Percentiles rank a stretch among this genome's conserved stretches.
These are phyloP conservation scores for Alauda arvensis DNA, from an alignment of 2,797 vertebrate genomes.

Conservation along the genomic window DNA sequence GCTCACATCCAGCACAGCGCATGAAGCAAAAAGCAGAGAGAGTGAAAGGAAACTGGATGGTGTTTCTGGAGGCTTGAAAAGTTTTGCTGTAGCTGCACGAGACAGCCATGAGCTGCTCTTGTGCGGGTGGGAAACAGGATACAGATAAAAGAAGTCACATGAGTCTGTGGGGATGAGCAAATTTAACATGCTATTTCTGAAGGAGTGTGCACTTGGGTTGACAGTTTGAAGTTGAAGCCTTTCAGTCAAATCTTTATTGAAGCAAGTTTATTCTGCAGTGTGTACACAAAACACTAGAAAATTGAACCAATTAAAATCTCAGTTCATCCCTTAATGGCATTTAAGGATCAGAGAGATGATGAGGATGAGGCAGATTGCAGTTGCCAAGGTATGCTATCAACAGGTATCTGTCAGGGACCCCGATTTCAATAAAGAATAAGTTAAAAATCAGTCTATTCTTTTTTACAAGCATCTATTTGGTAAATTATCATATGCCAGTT, in stretches of 20 bases:
- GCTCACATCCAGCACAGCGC: background rate
- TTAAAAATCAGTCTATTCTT: background rate
- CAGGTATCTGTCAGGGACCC: background rate
- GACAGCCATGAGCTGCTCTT: background rate
- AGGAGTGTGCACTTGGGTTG: background rate
- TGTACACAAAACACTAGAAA: background rate
- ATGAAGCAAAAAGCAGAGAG: background rate
- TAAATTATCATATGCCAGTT: background rate
- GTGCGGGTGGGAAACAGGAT: background rate
- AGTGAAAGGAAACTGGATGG: background rate
- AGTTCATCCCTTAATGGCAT: background rate
- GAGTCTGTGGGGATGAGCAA: background rate
- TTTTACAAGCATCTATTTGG: background rate
- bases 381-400: background rate
- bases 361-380: background rate
- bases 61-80: background rate
- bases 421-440: background rate
- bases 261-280: background rate
- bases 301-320: background rate
- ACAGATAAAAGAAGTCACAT: constrained; percentile 9
- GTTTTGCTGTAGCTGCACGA: background rate
- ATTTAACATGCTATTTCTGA: background rate
- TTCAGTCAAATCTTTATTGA: constrained; percentile 4
- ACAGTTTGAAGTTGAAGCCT: background rate
- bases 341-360: background rate